Conservation (phyloP, 2,888 invertebrate genomes). For the Sarcophaga variegata region DNA sequence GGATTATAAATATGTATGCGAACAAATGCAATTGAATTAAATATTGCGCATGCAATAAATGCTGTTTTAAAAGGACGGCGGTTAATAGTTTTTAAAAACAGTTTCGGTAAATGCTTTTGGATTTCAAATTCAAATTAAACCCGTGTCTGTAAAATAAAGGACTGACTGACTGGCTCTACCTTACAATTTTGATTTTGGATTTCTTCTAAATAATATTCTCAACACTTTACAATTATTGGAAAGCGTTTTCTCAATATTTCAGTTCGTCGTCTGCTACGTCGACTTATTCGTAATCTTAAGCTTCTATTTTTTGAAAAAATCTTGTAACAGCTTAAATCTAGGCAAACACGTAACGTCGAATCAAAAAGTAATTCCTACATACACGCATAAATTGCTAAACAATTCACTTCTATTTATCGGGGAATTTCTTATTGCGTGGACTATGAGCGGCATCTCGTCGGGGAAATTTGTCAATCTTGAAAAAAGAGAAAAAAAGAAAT, state of each 20-base stretch:
- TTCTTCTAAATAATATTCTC: no score
- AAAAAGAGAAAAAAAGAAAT: constrained; percentile 31
- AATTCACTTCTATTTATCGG: constrained; percentile 74
- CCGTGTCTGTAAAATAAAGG: no score
- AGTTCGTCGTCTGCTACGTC: not conserved
- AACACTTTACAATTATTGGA: not conserved
- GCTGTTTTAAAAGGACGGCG: no score
- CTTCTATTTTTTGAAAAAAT: not conserved
- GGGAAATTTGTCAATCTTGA: constrained; percentile 78
- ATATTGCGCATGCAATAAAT: no score
- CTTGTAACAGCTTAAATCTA: constrained; percentile 23
- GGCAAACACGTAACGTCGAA: constrained; percentile 29
- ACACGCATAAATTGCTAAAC: not conserved
- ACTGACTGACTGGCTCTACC: no score
- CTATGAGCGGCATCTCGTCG: constrained; percentile 78
- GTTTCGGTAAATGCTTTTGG: no score
- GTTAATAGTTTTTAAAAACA: no score
- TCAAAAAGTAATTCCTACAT: constrained; percentile 34
- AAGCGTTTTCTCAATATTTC: not conserved
- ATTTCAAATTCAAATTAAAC: no score
- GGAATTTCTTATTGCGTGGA: constrained; percentile 77
- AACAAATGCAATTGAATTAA: no score
- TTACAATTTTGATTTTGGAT: no score
- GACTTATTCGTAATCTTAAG: not conserved
- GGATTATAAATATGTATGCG: no score